Percentiles rank a stretch among this genome's conserved stretches.
Evolutionary conservation across 92 coral and sea anemone genomes (phyloP).

Genomic region (Phymanthus crucifer): DNA sequence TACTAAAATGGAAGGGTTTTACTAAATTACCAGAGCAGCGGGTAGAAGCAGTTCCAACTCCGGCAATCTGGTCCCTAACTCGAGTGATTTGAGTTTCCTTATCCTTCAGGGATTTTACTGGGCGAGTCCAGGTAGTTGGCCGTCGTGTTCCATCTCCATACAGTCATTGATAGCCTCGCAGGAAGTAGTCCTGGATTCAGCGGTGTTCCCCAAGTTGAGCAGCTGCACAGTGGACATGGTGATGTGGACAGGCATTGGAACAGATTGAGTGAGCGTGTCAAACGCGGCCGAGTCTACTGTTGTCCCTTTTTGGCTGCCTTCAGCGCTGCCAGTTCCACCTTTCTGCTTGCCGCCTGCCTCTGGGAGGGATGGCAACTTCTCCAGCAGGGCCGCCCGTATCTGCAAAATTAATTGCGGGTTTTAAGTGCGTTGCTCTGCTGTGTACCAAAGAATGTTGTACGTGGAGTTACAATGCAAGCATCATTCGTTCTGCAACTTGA

Average conservation of each 20-base stretch:
- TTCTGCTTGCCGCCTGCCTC: slow-evolving; percentile 13
- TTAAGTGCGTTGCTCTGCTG: too few relatives aligned
- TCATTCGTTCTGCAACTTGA: too few relatives aligned
- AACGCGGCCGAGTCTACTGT: slow-evolving; percentile 7
- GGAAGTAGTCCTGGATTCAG: slow-evolving; percentile 2
- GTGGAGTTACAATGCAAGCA: too few relatives aligned
- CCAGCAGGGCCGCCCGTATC: slow-evolving; percentile 31
- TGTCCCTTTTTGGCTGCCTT: slow-evolving; percentile 17
- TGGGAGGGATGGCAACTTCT: slow-evolving; percentile 34
- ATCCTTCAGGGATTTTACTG: not conserved
- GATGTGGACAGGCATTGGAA: slow-evolving; percentile 44
- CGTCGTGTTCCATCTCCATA: slow-evolving; percentile 24
- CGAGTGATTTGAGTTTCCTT: too few relatives aligned
- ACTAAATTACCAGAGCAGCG: too few relatives aligned
- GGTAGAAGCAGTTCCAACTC: too few relatives aligned
- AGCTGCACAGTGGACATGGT: slow-evolving; percentile 44
- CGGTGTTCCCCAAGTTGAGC: slow-evolving; percentile 25
- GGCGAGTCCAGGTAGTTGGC: slow-evolving; percentile 24
- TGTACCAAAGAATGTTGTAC: too few relatives aligned
- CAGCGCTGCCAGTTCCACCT: slow-evolving; percentile 16
- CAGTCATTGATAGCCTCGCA: slow-evolving; percentile 31
- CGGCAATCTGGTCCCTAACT: too few relatives aligned
- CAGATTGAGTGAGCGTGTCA: slow-evolving; percentile 36
- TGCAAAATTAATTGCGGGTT: not conserved
- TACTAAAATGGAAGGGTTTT: too few relatives aligned